phyloP scores from a whole-genome alignment of 2,888 invertebrate genomes.

The Esperia sulphurella region DNA sequence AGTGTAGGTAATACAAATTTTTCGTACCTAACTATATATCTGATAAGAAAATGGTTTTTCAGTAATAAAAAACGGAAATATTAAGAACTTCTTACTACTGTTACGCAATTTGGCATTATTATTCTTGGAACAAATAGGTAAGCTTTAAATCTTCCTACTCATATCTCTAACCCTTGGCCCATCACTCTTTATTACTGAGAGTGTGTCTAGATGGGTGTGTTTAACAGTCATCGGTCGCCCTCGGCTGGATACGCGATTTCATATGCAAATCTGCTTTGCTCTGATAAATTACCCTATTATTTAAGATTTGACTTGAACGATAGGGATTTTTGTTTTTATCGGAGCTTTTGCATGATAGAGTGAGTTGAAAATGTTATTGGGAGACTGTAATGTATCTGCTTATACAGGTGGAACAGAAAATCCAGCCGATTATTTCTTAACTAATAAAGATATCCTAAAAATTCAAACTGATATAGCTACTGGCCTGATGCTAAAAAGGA shows the following conservation, averaged over 20 bases:
- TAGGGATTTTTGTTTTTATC: constrained; percentile 49
- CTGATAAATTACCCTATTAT: constrained; percentile 71
- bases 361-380: neutral
- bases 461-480: no score
- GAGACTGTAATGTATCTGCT: neutral
- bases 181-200: constrained; percentile 8
- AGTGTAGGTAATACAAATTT: no score
- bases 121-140: no score
- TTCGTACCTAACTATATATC: no score
- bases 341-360: neutral
- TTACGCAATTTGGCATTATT: neutral
- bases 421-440: no score
- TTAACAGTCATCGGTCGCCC: constrained; percentile 49
- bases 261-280: constrained; percentile 62
- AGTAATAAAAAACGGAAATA: no score
- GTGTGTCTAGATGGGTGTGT: constrained; percentile 18
- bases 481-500: no score
- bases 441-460: no score
- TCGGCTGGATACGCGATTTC: constrained; percentile 51
- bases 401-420: no score
- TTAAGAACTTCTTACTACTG: no score
- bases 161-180: constrained; percentile 4
- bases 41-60: no score
- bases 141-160: constrained; percentile 1
- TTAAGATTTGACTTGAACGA: constrained; percentile 61